Evolutionary conservation across 2,888 invertebrate genomes (phyloP).

Genomic region (Dynastes maya): DNA sequence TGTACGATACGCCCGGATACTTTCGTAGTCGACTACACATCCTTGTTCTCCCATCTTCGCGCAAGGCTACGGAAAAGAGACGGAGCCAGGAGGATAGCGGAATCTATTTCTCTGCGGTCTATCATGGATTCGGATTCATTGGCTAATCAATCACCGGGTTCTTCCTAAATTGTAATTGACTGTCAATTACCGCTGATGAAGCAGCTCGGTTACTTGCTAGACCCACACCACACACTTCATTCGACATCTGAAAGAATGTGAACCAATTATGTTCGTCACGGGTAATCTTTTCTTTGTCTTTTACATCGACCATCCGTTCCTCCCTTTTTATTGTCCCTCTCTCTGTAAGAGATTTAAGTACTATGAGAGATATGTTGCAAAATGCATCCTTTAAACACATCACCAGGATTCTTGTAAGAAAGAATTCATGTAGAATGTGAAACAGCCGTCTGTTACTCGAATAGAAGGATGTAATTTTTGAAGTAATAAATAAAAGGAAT

Average conservation of each 20-base stretch:
- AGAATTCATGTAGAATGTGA: neutral
- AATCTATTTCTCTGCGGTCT: conserved; percentile 58
- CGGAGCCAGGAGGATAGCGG: conserved; percentile 25
- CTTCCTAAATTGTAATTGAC: conserved; percentile 64
- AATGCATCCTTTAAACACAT: neutral
- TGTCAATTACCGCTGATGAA: conserved; percentile 62
- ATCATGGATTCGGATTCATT: conserved; percentile 60
- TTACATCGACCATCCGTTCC: conserved; percentile 27
- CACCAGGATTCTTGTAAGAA: no score
- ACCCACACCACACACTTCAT: conserved; percentile 49
- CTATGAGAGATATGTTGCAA: neutral
- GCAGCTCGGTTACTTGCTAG: conserved; percentile 55
- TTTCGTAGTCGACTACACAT: neutral
- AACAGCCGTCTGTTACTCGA: neutral
- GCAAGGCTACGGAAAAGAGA: conserved; percentile 5
- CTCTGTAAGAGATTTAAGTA: neutral
- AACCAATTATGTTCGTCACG: conserved; percentile 57
- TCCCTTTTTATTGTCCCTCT: neutral
- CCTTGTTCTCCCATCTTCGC: conserved; percentile 1
- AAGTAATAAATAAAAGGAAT: no score
- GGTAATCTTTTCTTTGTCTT: conserved; percentile 43
- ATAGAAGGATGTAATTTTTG: neutral
- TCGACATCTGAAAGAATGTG: conserved; percentile 55
- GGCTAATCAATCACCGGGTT: conserved; percentile 61
- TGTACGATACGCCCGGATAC: neutral